phyloP scores from a whole-genome alignment of 1,140 invertebrate species.

The Acromyrmex heyeri region DNA sequence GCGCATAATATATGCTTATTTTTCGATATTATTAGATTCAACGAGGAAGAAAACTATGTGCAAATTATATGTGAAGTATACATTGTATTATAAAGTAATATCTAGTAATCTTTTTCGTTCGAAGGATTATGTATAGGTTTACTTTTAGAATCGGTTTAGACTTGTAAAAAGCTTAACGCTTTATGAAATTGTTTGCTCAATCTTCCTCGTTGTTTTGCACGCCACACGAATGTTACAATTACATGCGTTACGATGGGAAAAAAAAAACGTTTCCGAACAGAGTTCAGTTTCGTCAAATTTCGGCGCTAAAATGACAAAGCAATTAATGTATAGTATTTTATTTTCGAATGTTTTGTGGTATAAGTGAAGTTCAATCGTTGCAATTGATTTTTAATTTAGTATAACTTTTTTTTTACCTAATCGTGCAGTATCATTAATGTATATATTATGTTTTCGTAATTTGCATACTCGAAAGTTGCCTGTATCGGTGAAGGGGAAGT shows the following conservation, averaged over 20 bases:
- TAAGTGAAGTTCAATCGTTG: neutral
- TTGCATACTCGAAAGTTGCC: constrained; percentile 9
- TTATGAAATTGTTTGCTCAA: constrained; percentile 42
- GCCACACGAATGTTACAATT: neutral
- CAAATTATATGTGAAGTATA: neutral
- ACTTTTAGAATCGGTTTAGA: neutral
- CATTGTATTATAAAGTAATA: constrained; percentile 8
- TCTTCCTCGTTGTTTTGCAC: neutral
- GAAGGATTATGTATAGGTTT: neutral
- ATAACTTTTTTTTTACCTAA: neutral
- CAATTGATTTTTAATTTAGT: constrained; percentile 16
- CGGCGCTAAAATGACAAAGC: neutral
- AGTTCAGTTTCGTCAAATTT: neutral
- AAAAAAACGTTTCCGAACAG: neutral
- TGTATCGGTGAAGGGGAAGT: neutral
- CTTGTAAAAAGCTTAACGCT: neutral
- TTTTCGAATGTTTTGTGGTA: neutral
- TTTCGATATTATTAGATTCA: constrained; percentile 20
- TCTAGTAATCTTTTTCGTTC: neutral
- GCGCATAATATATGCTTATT: neutral
- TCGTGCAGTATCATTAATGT: neutral
- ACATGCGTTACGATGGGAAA: neutral
- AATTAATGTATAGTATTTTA: neutral
- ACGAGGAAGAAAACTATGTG: neutral
- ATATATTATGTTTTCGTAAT: neutral